Evolutionary conservation across 2,797 vertebrate genomes (phyloP).

Genomic region (Gymnocypris eckloni): DNA sequence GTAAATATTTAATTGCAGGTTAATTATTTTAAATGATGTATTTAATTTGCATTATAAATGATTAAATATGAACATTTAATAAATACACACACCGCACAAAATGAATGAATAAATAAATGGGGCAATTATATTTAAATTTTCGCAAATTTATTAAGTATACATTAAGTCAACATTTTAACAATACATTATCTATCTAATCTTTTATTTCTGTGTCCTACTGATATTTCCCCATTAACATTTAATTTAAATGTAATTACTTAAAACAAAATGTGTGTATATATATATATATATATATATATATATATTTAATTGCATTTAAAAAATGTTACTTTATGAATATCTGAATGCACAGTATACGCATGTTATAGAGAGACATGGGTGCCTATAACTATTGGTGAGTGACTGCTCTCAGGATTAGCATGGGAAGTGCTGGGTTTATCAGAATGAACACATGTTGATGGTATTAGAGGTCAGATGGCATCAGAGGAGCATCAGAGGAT

Average conservation of each 20-base stretch:
- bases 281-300: no score
- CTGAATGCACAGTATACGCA: not conserved
- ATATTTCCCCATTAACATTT: not conserved
- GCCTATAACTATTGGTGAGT: not conserved
- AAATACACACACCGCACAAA: not conserved
- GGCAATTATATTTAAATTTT: not conserved
- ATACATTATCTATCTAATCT: no score
- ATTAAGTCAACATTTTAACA: no score
- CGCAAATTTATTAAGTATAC: no score
- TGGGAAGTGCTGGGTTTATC: slow-evolving; percentile 4
- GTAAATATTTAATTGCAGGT: not conserved
- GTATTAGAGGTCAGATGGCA: slow-evolving; percentile 28
- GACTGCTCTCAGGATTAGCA: not conserved
- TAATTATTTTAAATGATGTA: not conserved
- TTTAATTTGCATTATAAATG: not conserved
- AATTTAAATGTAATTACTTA: no score
- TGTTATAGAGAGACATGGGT: not conserved
- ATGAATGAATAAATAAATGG: no score
- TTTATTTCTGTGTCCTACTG: not conserved
- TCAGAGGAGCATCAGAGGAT: slow-evolving; percentile 18
- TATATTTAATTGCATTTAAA: not conserved
- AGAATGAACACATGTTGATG: slow-evolving; percentile 15
- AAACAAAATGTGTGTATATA: no score
- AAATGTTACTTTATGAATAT: not conserved
- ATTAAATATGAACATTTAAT: not conserved